A percentile compares a stretch with the other conserved stretches of the same genome.
Evolutionary conservation across 2,113 vertebrate species (phyloP).

Genomic region (Suncus etruscus): DNA sequence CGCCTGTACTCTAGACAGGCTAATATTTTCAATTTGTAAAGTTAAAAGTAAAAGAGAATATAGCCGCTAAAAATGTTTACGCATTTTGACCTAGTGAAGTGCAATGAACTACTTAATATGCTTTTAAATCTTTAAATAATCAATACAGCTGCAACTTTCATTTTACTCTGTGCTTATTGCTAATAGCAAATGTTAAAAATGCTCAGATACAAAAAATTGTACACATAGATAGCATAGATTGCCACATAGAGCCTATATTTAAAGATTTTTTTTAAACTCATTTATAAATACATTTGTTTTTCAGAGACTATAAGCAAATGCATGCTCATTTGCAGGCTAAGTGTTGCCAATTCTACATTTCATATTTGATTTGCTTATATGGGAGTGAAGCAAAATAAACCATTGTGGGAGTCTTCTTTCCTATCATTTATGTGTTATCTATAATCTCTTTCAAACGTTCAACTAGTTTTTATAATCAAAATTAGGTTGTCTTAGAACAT

Average conservation of each 20-base stretch:
- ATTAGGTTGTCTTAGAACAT: neutral
- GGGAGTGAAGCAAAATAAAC: constrained; percentile 30
- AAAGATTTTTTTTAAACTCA: constrained; percentile 13
- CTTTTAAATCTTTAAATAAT: constrained; percentile 78
- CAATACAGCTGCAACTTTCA: constrained; percentile 73
- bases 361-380: constrained; percentile 69
- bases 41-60: constrained; percentile 73
- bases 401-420: constrained; percentile 52
- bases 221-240: constrained; percentile 66
- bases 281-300: constrained; percentile 56
- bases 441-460: neutral
- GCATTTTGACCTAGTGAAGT: constrained; percentile 73
- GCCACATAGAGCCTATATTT: constrained; percentile 48
- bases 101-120: constrained; percentile 73
- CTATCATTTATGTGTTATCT: constrained; percentile 61
- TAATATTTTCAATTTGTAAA: neutral
- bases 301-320: constrained; percentile 51
- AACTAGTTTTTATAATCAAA: neutral
- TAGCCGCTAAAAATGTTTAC: constrained; percentile 68
- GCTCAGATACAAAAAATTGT: constrained; percentile 70
- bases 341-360: constrained; percentile 69
- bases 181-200: constrained; percentile 83
- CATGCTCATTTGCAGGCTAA: constrained; percentile 36
- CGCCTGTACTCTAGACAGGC: too few relatives aligned
- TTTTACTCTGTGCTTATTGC: constrained; percentile 82